Conservation (phyloP, 2,888 invertebrate species). For the Nomada fucata region DNA sequence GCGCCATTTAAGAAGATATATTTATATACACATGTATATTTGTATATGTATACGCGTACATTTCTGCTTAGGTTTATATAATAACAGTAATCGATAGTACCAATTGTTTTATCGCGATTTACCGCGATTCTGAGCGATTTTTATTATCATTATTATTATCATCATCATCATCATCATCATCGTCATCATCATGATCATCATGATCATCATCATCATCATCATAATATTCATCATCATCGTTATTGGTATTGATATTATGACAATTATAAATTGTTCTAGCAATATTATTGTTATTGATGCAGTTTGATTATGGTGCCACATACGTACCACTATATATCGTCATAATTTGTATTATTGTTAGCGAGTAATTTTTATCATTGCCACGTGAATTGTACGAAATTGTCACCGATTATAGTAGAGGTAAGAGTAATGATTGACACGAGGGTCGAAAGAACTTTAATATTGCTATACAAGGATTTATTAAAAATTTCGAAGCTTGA, state of each 20-base stretch:
- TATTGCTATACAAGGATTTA: slow-evolving; percentile 8
- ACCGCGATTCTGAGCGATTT: slow-evolving; percentile 31
- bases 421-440: slow-evolving; percentile 26
- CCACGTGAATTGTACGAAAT: slow-evolving; percentile 11
- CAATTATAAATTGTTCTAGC: slow-evolving; percentile 36
- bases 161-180: slow-evolving; percentile 49
- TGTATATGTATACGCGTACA: not conserved
- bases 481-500: slow-evolving; percentile 4
- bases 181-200: slow-evolving; percentile 5
- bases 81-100: slow-evolving; percentile 25
- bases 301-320: slow-evolving; percentile 15
- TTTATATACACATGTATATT: too few species aligned
- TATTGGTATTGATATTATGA: slow-evolving; percentile 7
- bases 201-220: too few species aligned
- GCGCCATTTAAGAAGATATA: not conserved
- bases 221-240: not conserved
- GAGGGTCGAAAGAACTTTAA: slow-evolving; percentile 13
- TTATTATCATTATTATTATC: slow-evolving; percentile 46
- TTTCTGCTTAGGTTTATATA: slow-evolving; percentile 25
- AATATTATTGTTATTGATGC: slow-evolving; percentile 51
- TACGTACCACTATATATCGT: not conserved
- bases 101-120: slow-evolving; percentile 33
- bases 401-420: slow-evolving; percentile 9
- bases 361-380: slow-evolving; percentile 36
- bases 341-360: slow-evolving; percentile 39